Evolutionary conservation across 2,797 vertebrate species (phyloP), one percentile per base, ranked within the genome.

Genomic region (Alcedo atthis): DNA sequence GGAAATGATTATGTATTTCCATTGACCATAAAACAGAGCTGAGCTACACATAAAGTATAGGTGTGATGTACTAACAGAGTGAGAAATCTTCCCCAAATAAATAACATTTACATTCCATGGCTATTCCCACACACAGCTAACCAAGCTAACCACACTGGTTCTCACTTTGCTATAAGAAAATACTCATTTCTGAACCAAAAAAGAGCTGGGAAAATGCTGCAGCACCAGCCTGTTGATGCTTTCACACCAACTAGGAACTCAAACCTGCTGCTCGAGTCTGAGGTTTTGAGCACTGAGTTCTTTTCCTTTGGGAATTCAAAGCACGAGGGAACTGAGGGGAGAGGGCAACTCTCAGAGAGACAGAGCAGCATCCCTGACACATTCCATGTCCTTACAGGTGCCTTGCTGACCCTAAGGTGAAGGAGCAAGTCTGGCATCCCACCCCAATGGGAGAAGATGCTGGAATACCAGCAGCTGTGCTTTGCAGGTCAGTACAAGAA

Each of bases 71-170:
- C 49, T 37, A 74, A 55, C 21, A 88, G 15, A 67, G 18, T 26
- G 32, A 82, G 24, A 11, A 71, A 21, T 76, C 68, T 89, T 79
- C 71, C 57, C 53, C 61, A 89, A 84, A 62, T 61, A 89, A 84
- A 62, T 61, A 85, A 20, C 32, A 20, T 67, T 78, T 61, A 14
- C 62, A 42, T 53, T 49, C 37, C 64, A 2, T 33, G 28, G 54
- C 9, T 85, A 68, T 67, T 80, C 89, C 53, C 77, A 67, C 19
- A 59, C 10, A 19, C 8, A 51, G 21, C 24, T 28, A 48, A 81
- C 6, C 16, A 35, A 45, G n/a, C 12, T 40, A 75, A 33, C 15
- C 48, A 43, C n/a, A 40, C 4, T 14, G 12, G 7, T 78, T 90
- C 64, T 86, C 28, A 13, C 35, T 16, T 32, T 79, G 32, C 32